Evolutionary conservation across 2,888 invertebrate species (phyloP), one percentile per base, ranked within the genome.

Genomic region (Sericinus montela): DNA sequence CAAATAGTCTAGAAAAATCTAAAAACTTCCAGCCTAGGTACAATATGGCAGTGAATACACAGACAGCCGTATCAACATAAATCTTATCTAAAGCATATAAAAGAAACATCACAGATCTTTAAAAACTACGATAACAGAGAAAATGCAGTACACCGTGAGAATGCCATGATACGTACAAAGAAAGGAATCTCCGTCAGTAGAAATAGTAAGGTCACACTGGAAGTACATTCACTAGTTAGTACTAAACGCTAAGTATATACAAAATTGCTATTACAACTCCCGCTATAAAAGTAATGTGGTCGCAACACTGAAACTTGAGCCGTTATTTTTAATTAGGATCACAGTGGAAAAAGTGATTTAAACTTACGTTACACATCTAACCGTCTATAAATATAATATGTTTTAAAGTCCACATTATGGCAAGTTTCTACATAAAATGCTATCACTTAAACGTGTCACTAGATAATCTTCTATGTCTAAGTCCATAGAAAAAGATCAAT

Each of bases 341-440:
- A 88, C 88, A 88, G 88, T 88, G 88, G 85, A 87, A 81, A 85
- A 82, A 86, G 87, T 87, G 83, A 83, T 84, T 82, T 81, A 78
- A 77, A 73, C 71, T 72, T 83, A 83, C 72, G 69, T 76, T 80
- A 45, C 78, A 79, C 63, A 59, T 60, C 67, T 67, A 69, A 62
- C 48, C 57, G 52, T 65, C 67, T 69, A 69, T 67, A 62, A 62
- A 62, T 70, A 71, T 66, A 60, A 75, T 79, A 68, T 65, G 72
- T 67, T 69, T 64, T 71, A 83, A 80, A 78, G 84, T 85, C 82
- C 88, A 81, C 77, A 67, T 79, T 85, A 86, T 87, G 88, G 88
- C 88, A 85, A 87, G 87, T 80, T 80, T 75, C 85, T 86, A 87
- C 82, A 65, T 76, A 73, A 66, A 78, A 79, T 77, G 73, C 83